phyloP scores from a whole-genome alignment of 2,113 vertebrate species.

The Leucoraja erinaceus region DNA sequence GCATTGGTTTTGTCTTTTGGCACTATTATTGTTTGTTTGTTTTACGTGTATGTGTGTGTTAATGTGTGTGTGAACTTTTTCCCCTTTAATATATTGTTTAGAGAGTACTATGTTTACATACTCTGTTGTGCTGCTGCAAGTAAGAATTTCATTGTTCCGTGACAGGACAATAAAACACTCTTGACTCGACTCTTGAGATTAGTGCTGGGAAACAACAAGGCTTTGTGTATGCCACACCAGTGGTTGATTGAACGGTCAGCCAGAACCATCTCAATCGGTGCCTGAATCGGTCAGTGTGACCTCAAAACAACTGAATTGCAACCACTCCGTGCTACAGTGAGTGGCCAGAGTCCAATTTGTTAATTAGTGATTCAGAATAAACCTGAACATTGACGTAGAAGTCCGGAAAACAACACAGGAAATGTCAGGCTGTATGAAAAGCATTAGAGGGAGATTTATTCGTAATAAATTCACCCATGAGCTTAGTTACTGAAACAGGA shows the following conservation, averaged over 20 bases:
- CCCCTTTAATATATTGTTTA: no score
- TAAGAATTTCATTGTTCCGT: no score
- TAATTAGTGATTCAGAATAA: not conserved
- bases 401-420: not conserved
- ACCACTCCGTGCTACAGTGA: not conserved
- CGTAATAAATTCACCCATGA: slow-evolving; percentile 66
- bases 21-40: no score
- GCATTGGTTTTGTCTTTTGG: no score
- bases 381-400: not conserved
- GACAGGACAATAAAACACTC: no score
- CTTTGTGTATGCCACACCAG: not conserved
- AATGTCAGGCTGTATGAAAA: not conserved
- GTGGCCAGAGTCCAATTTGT: not conserved
- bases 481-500: slow-evolving; percentile 49
- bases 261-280: not conserved
- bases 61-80: no score
- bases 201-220: no score
- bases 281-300: not conserved
- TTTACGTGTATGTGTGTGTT: no score
- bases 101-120: no score
- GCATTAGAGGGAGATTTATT: slow-evolving; percentile 51
- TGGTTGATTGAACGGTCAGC: not conserved
- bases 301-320: not conserved
- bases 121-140: no score
- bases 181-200: no score